Conservation (phyloP, 2,113 vertebrate genomes). For the Tragulus kanchil region DNA sequence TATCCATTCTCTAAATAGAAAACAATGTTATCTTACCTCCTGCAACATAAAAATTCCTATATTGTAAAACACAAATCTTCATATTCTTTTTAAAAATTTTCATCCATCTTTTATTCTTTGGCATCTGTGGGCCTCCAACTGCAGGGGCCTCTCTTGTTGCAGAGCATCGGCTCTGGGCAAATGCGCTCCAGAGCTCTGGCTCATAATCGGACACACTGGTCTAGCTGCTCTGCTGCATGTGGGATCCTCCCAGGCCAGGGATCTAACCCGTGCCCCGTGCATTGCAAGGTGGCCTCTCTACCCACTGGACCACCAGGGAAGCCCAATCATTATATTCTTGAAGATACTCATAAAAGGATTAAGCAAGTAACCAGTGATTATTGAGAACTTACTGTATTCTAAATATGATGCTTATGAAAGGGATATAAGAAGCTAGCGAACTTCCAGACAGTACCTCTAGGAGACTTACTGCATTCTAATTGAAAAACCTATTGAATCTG, state of each 20-base stretch:
- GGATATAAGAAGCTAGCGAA: neutral
- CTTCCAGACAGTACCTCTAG: neutral
- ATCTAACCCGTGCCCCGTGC: too few species aligned
- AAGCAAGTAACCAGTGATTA: neutral
- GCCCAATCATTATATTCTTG: neutral
- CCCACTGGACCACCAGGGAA: too few species aligned
- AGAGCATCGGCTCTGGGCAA: too few species aligned
- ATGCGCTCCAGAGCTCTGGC: too few species aligned
- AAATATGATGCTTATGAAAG: neutral
- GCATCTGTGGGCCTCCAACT: too few species aligned
- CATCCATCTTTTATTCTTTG: too few species aligned
- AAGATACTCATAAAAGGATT: neutral
- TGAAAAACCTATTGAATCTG: neutral
- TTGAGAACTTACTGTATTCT: neutral
- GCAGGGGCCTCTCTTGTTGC: too few species aligned
- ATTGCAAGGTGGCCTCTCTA: too few species aligned
- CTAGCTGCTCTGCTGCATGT: too few species aligned
- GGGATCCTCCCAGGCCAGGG: too few species aligned
- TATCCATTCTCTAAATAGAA: constrained; percentile 9
- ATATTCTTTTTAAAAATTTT: neutral
- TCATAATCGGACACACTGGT: too few species aligned
- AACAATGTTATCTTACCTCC: neutral
- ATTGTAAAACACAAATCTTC: constrained; percentile 25
- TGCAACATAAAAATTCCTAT: constrained; percentile 35
- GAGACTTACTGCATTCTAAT: neutral